Evolutionary conservation across 2,888 invertebrate species (phyloP).

Genomic region (Horisme vitalbata): DNA sequence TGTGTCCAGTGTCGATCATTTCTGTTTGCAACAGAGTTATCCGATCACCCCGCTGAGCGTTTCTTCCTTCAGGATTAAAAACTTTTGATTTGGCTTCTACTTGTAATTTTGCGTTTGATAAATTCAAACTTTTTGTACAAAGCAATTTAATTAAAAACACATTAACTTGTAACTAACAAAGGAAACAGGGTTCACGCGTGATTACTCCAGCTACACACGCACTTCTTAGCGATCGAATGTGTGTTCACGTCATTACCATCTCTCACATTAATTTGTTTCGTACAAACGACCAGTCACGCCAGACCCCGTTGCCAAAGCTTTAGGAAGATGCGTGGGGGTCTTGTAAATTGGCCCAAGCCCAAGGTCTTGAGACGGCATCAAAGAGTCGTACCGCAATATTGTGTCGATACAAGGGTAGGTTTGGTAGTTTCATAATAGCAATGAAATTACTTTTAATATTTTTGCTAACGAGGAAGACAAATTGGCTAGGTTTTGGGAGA

Average conservation of each 20-base stretch:
- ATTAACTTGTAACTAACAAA: conserved; percentile 6
- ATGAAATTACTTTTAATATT: too few species aligned
- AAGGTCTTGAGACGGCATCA: conserved; percentile 20
- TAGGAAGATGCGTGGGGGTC: background rate
- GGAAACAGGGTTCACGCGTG: conserved; percentile 11
- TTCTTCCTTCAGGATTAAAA: too few species aligned
- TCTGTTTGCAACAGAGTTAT: too few species aligned
- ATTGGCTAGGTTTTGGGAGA: too few species aligned
- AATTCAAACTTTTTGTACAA: background rate
- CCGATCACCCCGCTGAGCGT: too few species aligned
- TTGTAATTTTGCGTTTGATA: background rate
- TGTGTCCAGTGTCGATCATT: too few species aligned
- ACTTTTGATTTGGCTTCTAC: too few species aligned
- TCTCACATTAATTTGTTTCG: conserved; percentile 39
- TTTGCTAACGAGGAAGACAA: too few species aligned
- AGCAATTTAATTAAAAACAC: conserved; percentile 2
- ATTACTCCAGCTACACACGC: conserved; percentile 15
- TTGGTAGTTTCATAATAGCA: too few species aligned
- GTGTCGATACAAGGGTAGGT: too few species aligned
- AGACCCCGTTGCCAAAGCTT: background rate
- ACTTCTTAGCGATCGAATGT: conserved; percentile 17
- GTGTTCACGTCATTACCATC: conserved; percentile 33
- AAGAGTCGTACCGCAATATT: conserved; percentile 17
- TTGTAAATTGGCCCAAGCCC: background rate
- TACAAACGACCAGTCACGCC: conserved; percentile 24